phyloP scores from a whole-genome alignment of 2,888 invertebrate genomes.

The Caradrina clavipalpis region DNA sequence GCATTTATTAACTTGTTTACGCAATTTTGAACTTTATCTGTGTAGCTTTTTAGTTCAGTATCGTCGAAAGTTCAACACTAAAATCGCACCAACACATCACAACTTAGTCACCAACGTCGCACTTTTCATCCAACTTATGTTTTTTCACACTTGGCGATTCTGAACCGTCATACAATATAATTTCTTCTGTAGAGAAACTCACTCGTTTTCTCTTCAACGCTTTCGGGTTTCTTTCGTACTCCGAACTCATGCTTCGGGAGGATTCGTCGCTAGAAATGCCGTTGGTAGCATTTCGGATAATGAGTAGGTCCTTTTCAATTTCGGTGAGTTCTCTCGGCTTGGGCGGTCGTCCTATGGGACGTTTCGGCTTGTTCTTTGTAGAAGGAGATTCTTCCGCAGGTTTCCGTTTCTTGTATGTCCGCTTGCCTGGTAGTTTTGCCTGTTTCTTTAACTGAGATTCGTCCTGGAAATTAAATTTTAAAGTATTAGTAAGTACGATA shows the following conservation, averaged over 20 bases:
- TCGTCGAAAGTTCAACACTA: conserved; percentile 27
- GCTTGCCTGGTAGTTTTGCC: conserved; percentile 71
- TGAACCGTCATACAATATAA: conserved; percentile 28
- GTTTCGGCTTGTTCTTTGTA: conserved; percentile 74
- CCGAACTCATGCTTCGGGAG: conserved; percentile 68
- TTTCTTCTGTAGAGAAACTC: conserved; percentile 75
- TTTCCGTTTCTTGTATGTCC: conserved; percentile 82
- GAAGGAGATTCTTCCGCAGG: conserved; percentile 77
- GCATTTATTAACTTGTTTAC: too few relatives aligned
- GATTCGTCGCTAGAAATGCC: conserved; percentile 80
- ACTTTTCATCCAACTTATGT: conserved; percentile 53
- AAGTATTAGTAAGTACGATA: too few relatives aligned
- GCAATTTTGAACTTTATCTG: too few relatives aligned
- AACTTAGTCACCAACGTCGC: conserved; percentile 59
- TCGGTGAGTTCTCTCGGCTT: conserved; percentile 84
- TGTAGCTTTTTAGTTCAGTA: not conserved
- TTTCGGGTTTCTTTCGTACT: conserved; percentile 70
- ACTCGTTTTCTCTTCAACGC: conserved; percentile 77
- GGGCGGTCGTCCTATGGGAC: conserved; percentile 73
- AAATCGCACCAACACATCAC: conserved; percentile 24
- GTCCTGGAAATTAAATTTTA: conserved; percentile 70
- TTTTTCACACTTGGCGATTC: conserved; percentile 61
- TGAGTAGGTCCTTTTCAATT: conserved; percentile 85
- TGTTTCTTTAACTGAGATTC: conserved; percentile 81
- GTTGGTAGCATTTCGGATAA: conserved; percentile 83